Percentiles rank a stretch among this genome's conserved stretches.
Evolutionary conservation across 1,140 invertebrate genomes (phyloP).

Genomic region (Coelopa frigida): DNA sequence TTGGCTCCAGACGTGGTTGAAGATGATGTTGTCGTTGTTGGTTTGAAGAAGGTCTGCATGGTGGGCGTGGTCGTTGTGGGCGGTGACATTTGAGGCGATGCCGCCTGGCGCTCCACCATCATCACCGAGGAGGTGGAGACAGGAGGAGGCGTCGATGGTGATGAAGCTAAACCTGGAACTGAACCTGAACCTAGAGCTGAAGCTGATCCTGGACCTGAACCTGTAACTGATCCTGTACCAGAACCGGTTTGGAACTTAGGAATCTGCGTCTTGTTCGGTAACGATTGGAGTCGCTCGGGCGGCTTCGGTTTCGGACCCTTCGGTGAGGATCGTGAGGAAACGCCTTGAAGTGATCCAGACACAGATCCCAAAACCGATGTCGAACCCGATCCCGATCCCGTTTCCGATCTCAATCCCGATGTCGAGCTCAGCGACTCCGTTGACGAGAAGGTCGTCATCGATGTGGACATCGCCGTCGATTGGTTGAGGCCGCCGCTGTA

Average conservation of each 20-base stretch:
- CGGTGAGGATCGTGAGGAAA: no score
- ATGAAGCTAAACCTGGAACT: no score
- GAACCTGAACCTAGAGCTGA: no score
- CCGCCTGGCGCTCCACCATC: slow-evolving; percentile 8
- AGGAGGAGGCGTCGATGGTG: no score
- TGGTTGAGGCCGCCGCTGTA: neutral
- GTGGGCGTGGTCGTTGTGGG: slow-evolving; percentile 18
- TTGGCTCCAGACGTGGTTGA: slow-evolving; percentile 23
- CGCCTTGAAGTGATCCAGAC: neutral
- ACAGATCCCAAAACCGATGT: no score
- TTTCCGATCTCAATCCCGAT: slow-evolving; percentile 10
- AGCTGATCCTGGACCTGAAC: no score
- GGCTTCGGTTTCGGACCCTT: slow-evolving; percentile 41
- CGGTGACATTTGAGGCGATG: slow-evolving; percentile 21
- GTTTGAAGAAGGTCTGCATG: slow-evolving; percentile 41
- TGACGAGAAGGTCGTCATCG: slow-evolving; percentile 17
- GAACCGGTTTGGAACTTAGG: slow-evolving; percentile 27
- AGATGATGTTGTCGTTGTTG: slow-evolving; percentile 10
- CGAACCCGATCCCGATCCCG: slow-evolving; percentile 12
- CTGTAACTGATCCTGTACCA: no score
- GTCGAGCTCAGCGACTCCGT: slow-evolving; percentile 25
- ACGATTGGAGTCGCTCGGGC: slow-evolving; percentile 37
- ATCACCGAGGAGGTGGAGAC: no score
- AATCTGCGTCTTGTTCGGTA: slow-evolving; percentile 30
- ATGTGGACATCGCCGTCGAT: no score